Evolutionary conservation across 1,140 invertebrate species (phyloP).

Genomic region (Zaprionus ghesquierei): DNA sequence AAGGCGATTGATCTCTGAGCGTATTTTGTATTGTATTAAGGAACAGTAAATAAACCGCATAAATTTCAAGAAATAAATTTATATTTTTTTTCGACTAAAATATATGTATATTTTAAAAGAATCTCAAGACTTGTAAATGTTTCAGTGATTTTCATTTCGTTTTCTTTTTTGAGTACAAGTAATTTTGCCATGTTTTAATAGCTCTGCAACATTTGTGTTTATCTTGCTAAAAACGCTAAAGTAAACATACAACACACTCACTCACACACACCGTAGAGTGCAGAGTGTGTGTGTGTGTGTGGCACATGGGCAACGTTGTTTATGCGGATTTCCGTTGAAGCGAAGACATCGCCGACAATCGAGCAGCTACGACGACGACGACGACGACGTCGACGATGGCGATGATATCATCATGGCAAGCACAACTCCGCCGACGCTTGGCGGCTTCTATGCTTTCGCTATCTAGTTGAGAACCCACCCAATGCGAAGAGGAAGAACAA

Average conservation of each 20-base stretch:
- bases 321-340: slow-evolving; percentile 79
- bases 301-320: slow-evolving; percentile 56
- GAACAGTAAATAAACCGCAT: slow-evolving; percentile 11
- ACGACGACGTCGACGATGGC: slow-evolving; percentile 49
- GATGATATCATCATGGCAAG: slow-evolving; percentile 65
- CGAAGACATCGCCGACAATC: slow-evolving; percentile 55
- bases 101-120: slow-evolving; percentile 8
- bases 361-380: slow-evolving; percentile 27
- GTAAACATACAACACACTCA: slow-evolving; percentile 56
- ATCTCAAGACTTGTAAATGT: slow-evolving; percentile 12
- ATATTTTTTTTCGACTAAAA: slow-evolving; percentile 12
- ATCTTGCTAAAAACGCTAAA: slow-evolving; percentile 72
- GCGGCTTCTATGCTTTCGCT: slow-evolving; percentile 56
- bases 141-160: neutral
- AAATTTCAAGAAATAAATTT: slow-evolving; percentile 17
- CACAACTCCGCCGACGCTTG: slow-evolving; percentile 40
- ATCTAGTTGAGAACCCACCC: slow-evolving; percentile 53
- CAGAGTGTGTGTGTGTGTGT: neutral
- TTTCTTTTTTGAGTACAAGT: slow-evolving; percentile 42
- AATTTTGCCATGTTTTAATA: slow-evolving; percentile 58
- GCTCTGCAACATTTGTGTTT: slow-evolving; percentile 52
- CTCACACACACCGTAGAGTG: slow-evolving; percentile 9
- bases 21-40: slow-evolving; percentile 12
- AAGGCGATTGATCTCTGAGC: neutral
- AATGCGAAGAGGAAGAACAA: slow-evolving; percentile 41